These are phyloP conservation scores for Arizona elegans DNA, from an alignment of 2,113 vertebrate genomes.

Conservation along the genomic window DNA sequence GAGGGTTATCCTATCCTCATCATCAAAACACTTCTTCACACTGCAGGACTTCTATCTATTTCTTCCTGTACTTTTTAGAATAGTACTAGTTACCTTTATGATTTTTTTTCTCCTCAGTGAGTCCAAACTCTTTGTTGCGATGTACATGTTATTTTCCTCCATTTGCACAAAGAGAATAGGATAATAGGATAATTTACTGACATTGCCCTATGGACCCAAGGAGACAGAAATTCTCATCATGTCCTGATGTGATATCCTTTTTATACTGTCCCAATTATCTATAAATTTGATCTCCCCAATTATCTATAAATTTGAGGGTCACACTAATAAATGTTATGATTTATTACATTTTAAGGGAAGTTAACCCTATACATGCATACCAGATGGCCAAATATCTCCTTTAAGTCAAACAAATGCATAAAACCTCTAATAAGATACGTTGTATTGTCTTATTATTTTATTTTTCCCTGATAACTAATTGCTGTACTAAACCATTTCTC, in stretches of 20 bases:
- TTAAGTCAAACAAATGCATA: not conserved
- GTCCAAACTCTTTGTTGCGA: not conserved
- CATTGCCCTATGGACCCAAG: not conserved
- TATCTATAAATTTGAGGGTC: not conserved
- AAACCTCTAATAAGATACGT: not conserved
- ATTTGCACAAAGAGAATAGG: conserved; percentile 9
- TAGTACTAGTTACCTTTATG: not conserved
- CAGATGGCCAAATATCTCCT: not conserved
- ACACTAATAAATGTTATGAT: not conserved
- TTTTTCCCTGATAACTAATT: not conserved
- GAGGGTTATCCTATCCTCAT: conserved; percentile 20
- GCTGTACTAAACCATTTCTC: not conserved
- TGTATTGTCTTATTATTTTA: not conserved
- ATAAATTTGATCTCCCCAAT: not conserved
- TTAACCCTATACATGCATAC: not conserved
- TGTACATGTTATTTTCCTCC: rapidly evolving
- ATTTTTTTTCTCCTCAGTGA: not conserved
- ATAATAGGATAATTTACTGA: not conserved
- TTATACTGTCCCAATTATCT: not conserved
- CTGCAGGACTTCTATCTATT: conserved; percentile 13
- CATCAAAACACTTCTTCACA: conserved; percentile 33
- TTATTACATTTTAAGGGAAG: not conserved
- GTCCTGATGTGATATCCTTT: not conserved
- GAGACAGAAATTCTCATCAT: not conserved
- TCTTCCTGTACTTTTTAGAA: conserved; percentile 31